Evolutionary conservation across 37 sponge, comb jelly and placozoan species (phyloP), one percentile per base, ranked within the genome.

Genomic region (Cliona cf. orientalis): DNA sequence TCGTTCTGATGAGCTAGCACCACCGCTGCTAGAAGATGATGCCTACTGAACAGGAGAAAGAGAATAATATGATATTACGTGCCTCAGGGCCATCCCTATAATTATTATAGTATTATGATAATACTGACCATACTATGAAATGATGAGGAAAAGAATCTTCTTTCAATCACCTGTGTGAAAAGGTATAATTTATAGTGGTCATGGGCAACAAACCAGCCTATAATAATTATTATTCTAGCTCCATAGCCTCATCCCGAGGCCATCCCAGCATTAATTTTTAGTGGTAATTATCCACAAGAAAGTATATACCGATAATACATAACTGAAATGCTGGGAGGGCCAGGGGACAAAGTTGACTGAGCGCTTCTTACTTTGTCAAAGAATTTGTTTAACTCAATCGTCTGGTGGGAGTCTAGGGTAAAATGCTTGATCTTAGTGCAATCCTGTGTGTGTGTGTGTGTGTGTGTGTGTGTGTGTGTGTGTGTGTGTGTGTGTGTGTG

Each of bases 301-400:
- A n/a, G n/a, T n/a, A n/a, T n/a, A n/a, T n/a, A n/a, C n/a, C n/a
- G n/a, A n/a, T n/a, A n/a, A n/a, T n/a, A n/a, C n/a, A 34, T 26
- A 41, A 7, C 7, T 5, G 14, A 35, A 34, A 7, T 3, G 41
- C 36, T 38, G 38, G 36, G 69, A 5, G 3, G 14, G 69, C 12
- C 38, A 32, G 32, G 69, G 32, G 41, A 38, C 69, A 9, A 67
- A 23, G 11, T 23, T 53, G 12, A 11, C 5, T 7, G 7, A 14
- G 19, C 42, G 4, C 60, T n/a, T 2, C 45, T 4, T 45, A 96
- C 97, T 81, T 96, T 96, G 70, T 96, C 97, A 80, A 96, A 94
- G 86, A 93, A 96, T 38, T 79, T 84, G 58, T 92, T 90, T 21
- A 93, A 46, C 39, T 93, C 69, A 12, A 83, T 71, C 39, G 29